phyloP scores from a whole-genome alignment of 2,797 vertebrate genomes.

The Lateolabrax maculatus region DNA sequence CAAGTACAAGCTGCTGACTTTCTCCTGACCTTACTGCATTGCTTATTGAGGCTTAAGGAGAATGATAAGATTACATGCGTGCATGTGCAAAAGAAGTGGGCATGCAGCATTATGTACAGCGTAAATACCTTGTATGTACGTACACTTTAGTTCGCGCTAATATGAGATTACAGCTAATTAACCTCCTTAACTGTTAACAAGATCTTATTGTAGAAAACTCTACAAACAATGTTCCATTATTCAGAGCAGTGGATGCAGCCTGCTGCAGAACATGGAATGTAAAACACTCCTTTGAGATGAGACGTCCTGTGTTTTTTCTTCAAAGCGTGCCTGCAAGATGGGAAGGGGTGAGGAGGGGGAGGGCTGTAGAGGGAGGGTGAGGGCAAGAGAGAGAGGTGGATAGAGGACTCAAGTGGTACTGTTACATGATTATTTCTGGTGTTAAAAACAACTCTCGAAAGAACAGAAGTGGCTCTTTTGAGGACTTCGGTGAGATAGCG shows the following conservation, averaged over 20 bases:
- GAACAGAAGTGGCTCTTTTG: constrained; percentile 11
- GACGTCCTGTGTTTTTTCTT: constrained; percentile 67
- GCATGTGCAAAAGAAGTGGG: constrained; percentile 37
- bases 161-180: constrained; percentile 47
- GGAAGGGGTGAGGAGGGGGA: constrained; percentile 32
- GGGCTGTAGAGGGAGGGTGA: constrained; percentile 23
- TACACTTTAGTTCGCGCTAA: constrained; percentile 19
- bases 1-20: constrained; percentile 58
- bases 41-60: constrained; percentile 46
- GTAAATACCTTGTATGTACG: background rate
- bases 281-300: constrained; percentile 63
- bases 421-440: constrained; percentile 11
- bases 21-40: constrained; percentile 52
- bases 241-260: constrained; percentile 29
- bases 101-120: background rate
- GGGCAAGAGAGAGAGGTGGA: constrained; percentile 31
- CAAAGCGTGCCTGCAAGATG: constrained; percentile 55
- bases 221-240: constrained; percentile 45
- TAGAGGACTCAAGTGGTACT: constrained; percentile 8
- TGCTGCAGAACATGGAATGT: constrained; percentile 58
- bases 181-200: constrained; percentile 45
- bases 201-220: constrained; percentile 36
- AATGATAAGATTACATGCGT: constrained; percentile 41
- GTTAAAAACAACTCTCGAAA: constrained; percentile 25
- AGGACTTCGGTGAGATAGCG: background rate